These are phyloP conservation scores for Sarotherodon lohbergeri DNA, from an alignment of 2,113 vertebrate genomes.

Conservation along the genomic window DNA sequence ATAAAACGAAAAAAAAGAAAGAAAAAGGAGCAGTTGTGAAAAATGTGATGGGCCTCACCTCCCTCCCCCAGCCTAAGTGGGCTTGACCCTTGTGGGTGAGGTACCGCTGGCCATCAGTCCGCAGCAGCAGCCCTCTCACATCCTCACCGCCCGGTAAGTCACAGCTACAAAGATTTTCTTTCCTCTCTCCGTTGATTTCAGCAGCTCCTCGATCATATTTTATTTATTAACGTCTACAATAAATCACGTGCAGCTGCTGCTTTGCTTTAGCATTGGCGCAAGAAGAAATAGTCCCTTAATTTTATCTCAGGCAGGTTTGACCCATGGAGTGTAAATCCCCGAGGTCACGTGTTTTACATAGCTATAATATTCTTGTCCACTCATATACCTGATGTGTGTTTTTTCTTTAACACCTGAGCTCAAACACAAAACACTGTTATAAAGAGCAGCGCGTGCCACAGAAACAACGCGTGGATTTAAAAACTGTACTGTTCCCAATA, in stretches of 20 bases:
- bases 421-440: neutral
- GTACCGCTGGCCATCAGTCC: neutral
- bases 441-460: neutral
- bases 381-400: neutral
- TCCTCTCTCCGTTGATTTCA: neutral
- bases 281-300: neutral
- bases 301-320: neutral
- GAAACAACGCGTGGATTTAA: neutral
- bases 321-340: neutral
- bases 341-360: neutral
- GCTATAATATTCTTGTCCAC: neutral
- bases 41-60: neutral
- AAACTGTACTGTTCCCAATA: neutral
- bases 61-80: neutral
- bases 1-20: neutral
- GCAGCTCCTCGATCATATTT: neutral
- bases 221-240: neutral
- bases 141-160: conserved; percentile 25
- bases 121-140: neutral
- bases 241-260: neutral
- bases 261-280: neutral
- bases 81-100: neutral
- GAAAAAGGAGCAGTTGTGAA: neutral
- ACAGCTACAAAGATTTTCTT: neutral
- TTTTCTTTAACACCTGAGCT: neutral